Evolutionary conservation across 2,113 vertebrate species (phyloP), one percentile per base, ranked within the genome.

Genomic region (Microcebus tavaratra): DNA sequence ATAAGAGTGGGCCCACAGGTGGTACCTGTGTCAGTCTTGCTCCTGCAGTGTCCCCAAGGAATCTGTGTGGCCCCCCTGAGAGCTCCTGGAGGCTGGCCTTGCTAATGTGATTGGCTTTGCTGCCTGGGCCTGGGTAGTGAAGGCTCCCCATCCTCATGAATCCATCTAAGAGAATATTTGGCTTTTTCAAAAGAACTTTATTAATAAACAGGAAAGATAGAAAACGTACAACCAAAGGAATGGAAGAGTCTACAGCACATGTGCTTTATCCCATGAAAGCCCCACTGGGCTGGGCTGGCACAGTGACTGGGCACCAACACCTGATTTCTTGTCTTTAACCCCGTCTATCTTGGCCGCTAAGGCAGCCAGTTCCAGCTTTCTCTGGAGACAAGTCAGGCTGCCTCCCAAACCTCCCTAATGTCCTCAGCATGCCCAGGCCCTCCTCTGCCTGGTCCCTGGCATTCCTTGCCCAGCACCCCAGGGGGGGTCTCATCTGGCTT

Each of bases 121-220:
- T n/a, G 27, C 29, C 31, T 7, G 31, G 50, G 75, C 50, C 15
- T 29, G 12, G 18, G 23, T 70, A 61, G 48, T 23, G 31, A 72
- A 10, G 25, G 13, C 1, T 31, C n/a, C 48, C 78, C 72, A 67
- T 1, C 17, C 12, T 18, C 68, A 85, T 2, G 15, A 95, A 70
- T 8, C 2, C 36, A 80, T 18, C 50, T 2, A 34, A 94, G 81
- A 84, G 53, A 96, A 68, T 48, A 39, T 20, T 81, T 45, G 20
- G 0, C 12, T 29, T 92, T 93, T 92, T 68, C 48, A 18, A 45
- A 59, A 86, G 82, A 81, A 83, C 85, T 97, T 97, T 97, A 97
- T 97, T 98, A 83, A 90, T 83, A 91, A 95, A 86, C 36, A 15
- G 89, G 25, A 88, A 68, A 53, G 55, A 76, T 73, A 88, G 3